Conservation (phyloP, 2,888 invertebrate genomes). For the Machimus atricapillus region DNA sequence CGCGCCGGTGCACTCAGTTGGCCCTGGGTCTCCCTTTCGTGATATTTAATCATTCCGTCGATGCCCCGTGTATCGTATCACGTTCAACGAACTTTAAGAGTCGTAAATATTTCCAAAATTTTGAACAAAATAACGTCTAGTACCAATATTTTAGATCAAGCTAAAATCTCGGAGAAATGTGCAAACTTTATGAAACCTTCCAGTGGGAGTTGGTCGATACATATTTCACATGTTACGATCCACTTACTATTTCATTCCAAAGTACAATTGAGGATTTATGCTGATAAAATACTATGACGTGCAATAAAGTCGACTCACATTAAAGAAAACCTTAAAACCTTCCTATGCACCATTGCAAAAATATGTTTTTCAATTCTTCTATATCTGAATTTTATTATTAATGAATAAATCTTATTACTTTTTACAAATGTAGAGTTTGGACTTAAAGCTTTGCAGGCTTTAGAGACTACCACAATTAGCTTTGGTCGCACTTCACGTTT, state of each 20-base stretch:
- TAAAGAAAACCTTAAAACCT: no score
- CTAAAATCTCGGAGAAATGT: background rate
- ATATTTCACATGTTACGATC: background rate
- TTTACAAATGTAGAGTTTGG: background rate
- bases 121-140: background rate
- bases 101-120: constrained; percentile 11
- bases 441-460: background rate
- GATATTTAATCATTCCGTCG: constrained; percentile 12
- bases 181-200: background rate
- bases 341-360: no score
- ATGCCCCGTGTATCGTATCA: background rate
- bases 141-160: background rate
- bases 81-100: background rate
- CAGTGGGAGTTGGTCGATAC: background rate
- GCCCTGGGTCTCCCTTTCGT: background rate
- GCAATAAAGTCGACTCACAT: no score
- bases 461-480: background rate
- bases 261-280: background rate
- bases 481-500: background rate
- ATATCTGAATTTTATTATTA: no score
- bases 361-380: no score
- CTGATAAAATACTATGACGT: background rate
- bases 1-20: background rate
- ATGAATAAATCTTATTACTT: no score
- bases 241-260: background rate